Conservation (phyloP, 2,888 invertebrate species). For the Drosophila birchii region DNA sequence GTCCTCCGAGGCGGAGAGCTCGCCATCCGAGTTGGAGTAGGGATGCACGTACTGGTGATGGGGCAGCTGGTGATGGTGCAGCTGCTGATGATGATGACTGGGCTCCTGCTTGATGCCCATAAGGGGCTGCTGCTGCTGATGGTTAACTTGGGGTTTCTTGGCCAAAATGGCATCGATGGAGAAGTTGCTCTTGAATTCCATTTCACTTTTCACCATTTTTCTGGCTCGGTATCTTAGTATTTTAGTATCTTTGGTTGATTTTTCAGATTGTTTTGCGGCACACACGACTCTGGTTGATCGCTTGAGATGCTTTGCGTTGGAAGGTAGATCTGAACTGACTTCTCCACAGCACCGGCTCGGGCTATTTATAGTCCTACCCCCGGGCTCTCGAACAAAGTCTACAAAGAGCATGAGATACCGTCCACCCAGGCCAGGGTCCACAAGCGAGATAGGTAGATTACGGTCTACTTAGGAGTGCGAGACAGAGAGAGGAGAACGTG, state of each 20-base stretch:
- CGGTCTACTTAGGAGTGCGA: not conserved
- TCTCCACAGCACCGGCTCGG: conserved; percentile 51
- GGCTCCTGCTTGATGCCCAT: conserved; percentile 44
- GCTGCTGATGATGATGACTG: conserved; percentile 49
- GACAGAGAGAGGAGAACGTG: conserved; percentile 25
- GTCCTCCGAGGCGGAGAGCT: conserved; percentile 80
- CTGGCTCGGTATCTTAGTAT: not conserved
- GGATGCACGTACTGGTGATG: conserved; percentile 47
- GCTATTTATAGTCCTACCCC: conserved; percentile 79
- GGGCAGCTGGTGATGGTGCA: conserved; percentile 8
- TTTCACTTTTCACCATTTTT: conserved; percentile 83
- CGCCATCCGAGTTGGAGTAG: conserved; percentile 77
- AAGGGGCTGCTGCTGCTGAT: conserved; percentile 33
- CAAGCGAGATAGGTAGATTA: conserved; percentile 25
- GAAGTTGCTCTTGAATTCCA: conserved; percentile 89
- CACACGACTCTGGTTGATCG: conserved; percentile 49
- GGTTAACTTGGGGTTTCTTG: conserved; percentile 83
- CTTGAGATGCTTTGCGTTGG: conserved; percentile 32
- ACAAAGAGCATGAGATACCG: conserved; percentile 30
- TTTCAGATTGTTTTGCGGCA: conserved; percentile 11
- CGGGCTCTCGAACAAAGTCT: conserved; percentile 48
- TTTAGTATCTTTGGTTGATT: conserved; percentile 6
- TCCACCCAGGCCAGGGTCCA: not conserved
- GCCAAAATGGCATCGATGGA: conserved; percentile 92
- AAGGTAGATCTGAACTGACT: conserved; percentile 70